These are phyloP conservation scores for Gallinago paraguaiae DNA, from an alignment of 2,113 vertebrate genomes.

Conservation along the genomic window DNA sequence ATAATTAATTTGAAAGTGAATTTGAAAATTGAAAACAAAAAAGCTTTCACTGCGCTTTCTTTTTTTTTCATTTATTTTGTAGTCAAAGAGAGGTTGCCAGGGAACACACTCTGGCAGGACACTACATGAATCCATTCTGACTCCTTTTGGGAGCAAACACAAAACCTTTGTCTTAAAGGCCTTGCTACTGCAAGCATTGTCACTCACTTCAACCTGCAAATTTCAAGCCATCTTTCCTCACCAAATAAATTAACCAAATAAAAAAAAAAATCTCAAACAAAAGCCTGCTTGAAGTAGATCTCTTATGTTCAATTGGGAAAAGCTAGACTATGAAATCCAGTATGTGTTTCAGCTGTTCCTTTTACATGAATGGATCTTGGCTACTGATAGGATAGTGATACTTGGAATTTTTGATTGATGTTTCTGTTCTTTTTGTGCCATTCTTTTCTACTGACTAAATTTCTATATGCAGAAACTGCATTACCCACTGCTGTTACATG, in stretches of 20 bases:
- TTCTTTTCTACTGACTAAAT: neutral
- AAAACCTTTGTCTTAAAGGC: neutral
- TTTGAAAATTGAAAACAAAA: neutral
- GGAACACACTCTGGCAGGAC: conserved; percentile 7
- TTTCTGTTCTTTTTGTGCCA: neutral
- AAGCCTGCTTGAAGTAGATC: neutral
- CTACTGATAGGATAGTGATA: neutral
- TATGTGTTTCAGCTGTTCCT: neutral
- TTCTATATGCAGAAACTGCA: neutral
- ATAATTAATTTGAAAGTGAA: neutral
- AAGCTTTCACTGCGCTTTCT: neutral
- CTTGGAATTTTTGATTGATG: neutral
- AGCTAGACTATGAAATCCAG: neutral
- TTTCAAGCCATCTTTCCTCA: neutral
- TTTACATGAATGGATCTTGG: neutral
- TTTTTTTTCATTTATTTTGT: conserved; percentile 13
- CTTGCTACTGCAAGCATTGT: neutral
- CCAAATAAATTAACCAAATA: neutral
- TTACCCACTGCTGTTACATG: neutral
- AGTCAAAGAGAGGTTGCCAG: conserved; percentile 45
- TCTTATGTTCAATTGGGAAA: neutral
- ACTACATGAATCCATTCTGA: neutral
- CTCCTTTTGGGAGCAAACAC: conserved; percentile 2
- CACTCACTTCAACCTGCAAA: neutral
- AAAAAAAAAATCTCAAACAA: neutral